Base-by-base conservation (phyloP, 2,797 vertebrate species). In the Columba guinea region DNA sequence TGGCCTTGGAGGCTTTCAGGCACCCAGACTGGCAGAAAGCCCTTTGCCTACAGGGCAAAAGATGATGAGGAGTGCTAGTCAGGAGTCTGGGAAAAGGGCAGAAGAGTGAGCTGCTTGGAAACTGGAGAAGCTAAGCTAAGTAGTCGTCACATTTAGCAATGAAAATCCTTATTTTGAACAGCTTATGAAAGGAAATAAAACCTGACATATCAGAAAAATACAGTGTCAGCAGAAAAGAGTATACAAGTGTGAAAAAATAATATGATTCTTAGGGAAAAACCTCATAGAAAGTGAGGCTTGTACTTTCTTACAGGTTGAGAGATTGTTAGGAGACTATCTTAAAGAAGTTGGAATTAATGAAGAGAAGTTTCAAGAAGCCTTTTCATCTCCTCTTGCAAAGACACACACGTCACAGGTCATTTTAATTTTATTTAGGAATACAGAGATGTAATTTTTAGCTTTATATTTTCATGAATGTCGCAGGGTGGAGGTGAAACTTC, bases 321-420 rank as follows among this genome's bases (percentile, higher is more conserved):
- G 98, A 86, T 97, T 99, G 83, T 91, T 99, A 92, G 99, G 99
- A 96, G 98, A 98, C 97, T 99, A 99, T 95, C 99, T 99, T 97
- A 98, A 99, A 97, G 99, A 99, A 97, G 98, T 99, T 94, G 99
- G 99, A 96, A 99, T 99, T 97, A 99, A 98, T 64, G 99, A 99
- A 97, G 98, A 99, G 95, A 99, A 99, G 92, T 99, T 99, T 96
- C 97, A 99, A 96, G 98, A 98, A 84, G 99, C 99, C 24, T 99
- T 99, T 92, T 98, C 98, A 14, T 99, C 99, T 97, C 99, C 99
- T 26, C 98, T 99, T 94, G 99, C 98, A 94, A 99, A 98, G 97
- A 99, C 99, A 21, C 98, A 97, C 94, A 98, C 98, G 32, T 98
- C 99, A 80, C 99, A 99, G 99, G 99, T 99, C 97, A 78, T 59